Evolutionary conservation across 1,140 invertebrate species (phyloP).

Genomic region (Hetaerina americana): DNA sequence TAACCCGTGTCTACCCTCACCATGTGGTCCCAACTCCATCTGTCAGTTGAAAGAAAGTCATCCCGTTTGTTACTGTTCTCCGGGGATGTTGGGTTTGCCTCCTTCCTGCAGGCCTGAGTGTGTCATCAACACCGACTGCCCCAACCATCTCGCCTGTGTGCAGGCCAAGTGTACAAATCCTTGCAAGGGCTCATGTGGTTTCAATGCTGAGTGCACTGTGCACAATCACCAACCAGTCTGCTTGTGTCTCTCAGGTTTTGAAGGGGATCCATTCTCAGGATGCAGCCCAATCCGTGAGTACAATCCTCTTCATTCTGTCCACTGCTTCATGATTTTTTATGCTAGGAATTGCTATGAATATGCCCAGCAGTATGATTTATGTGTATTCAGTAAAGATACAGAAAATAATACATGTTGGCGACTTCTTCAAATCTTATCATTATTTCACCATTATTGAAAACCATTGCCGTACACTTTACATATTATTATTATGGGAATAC

Average conservation of each 20-base stretch:
- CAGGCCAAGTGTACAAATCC: conserved; percentile 64
- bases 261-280: conserved; percentile 70
- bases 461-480: no score
- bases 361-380: neutral
- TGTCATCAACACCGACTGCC: conserved; percentile 65
- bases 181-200: conserved; percentile 68
- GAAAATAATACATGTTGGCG: no score
- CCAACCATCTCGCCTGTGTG: conserved; percentile 60
- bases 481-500: no score
- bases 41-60: conserved; percentile 20
- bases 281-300: conserved; percentile 44
- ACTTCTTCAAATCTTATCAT: no score
- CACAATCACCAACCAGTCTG: conserved; percentile 67
- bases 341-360: neutral
- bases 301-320: neutral
- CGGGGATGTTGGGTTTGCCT: conserved; percentile 69
- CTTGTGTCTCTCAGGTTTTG: conserved; percentile 54
- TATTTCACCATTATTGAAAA: no score
- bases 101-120: conserved; percentile 66
- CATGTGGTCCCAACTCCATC: conserved; percentile 72
- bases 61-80: conserved; percentile 34
- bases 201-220: conserved; percentile 62
- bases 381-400: no score
- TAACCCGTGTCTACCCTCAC: conserved; percentile 70
- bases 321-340: neutral